phyloP scores from a whole-genome alignment of 2,797 vertebrate genomes.

The Aphelocoma californica region DNA sequence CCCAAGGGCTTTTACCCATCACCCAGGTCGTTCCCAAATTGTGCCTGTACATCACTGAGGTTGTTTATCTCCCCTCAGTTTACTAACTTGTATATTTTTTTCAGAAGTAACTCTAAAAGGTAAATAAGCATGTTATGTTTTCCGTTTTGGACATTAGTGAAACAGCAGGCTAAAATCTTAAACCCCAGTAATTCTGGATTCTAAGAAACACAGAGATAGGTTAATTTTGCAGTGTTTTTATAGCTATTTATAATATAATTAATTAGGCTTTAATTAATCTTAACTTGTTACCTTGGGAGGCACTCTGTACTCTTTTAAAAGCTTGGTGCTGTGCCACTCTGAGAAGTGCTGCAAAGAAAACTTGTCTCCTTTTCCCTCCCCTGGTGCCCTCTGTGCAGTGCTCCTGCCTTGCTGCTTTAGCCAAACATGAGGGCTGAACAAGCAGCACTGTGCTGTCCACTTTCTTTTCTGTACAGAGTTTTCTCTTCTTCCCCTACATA shows the following conservation, averaged over 20 bases:
- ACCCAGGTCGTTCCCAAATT: not conserved
- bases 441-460: not conserved
- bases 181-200: not conserved
- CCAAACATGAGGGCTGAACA: accelerated
- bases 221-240: not conserved
- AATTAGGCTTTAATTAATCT: not conserved
- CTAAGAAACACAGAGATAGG: not conserved
- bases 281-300: not conserved
- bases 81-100: not conserved
- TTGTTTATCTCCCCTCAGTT: not conserved
- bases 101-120: not conserved
- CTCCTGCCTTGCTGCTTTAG: not conserved
- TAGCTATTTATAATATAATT: not conserved
- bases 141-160: not conserved
- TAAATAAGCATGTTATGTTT: not conserved
- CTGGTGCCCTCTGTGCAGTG: not conserved
- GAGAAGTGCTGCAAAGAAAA: not conserved
- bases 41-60: not conserved
- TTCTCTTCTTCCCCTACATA: not conserved
- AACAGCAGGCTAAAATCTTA: not conserved
- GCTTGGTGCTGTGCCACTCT: not conserved
- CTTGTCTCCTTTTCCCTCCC: not conserved
- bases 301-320: not conserved
- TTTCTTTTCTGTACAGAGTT: not conserved
- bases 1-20: not conserved